phyloP scores from a whole-genome alignment of 2,113 vertebrate species.

The Aptenodytes forsteri region DNA sequence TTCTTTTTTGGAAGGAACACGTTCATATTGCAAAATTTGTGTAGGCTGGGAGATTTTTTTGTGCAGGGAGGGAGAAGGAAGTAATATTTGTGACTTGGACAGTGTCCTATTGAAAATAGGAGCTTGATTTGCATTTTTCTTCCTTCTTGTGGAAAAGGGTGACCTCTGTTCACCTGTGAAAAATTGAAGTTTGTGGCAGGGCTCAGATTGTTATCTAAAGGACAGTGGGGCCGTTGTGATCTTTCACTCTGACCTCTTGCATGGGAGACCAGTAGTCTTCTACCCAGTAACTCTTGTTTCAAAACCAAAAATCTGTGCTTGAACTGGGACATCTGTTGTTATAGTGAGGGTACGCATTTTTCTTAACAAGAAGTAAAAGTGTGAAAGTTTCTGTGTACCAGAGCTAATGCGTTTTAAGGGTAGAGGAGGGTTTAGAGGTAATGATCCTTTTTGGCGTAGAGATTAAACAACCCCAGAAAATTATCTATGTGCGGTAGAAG shows the following conservation, averaged over 20 bases:
- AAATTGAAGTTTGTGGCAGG: not conserved
- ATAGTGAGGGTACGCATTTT: fast-evolving
- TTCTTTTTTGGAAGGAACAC: not conserved
- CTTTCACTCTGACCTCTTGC: not conserved
- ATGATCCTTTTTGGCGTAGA: not conserved
- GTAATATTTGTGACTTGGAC: not conserved
- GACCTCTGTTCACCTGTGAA: not conserved
- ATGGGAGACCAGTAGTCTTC: not conserved
- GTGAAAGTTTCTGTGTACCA: not conserved
- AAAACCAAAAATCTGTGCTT: not conserved
- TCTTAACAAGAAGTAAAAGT: not conserved
- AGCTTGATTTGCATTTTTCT: not conserved
- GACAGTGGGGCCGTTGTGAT: fast-evolving
- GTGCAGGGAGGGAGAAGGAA: not conserved
- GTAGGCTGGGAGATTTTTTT: not conserved
- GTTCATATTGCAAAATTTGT: not conserved
- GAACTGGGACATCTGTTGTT: not conserved
- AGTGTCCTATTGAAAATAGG: not conserved
- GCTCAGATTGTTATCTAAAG: not conserved
- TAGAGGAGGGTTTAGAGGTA: not conserved
- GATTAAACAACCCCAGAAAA: not conserved
- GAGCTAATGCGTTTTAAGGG: not conserved
- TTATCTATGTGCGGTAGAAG: fast-evolving
- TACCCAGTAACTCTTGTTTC: not conserved
- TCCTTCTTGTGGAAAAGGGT: not conserved